Percentiles rank a stretch among this genome's conserved stretches.
These are phyloP conservation scores for Strigamia crassipes DNA, from an alignment of 2,888 invertebrate species.

Conservation along the genomic window DNA sequence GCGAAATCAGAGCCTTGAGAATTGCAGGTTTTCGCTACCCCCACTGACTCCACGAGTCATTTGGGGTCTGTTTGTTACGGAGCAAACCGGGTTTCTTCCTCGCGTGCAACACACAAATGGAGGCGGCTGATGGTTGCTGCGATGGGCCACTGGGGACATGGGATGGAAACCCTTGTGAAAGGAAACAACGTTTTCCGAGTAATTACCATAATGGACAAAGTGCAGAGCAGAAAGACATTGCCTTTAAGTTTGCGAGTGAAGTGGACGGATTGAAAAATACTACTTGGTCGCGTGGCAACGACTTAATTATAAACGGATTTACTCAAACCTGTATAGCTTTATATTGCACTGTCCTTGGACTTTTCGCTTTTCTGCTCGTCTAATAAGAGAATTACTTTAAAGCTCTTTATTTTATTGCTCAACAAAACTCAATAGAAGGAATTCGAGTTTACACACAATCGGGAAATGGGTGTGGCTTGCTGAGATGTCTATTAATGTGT, in stretches of 20 bases:
- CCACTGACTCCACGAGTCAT: slow-evolving; percentile 17
- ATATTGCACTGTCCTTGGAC: slow-evolving; percentile 8
- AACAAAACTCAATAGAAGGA: not conserved
- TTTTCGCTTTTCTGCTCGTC: not conserved
- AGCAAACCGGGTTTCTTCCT: not conserved
- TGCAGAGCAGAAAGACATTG: slow-evolving; percentile 1
- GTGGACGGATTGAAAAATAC: slow-evolving; percentile 8
- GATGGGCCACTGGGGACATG: slow-evolving; percentile 1
- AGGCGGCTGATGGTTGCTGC: slow-evolving; percentile 16
- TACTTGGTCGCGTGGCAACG: slow-evolving; percentile 6
- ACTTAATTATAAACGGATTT: slow-evolving; percentile 21
- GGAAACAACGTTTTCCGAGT: slow-evolving; percentile 33
- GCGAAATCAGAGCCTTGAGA: not conserved
- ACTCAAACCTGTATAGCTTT: slow-evolving; percentile 8
- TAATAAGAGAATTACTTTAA: slow-evolving; percentile 16
- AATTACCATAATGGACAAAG: slow-evolving; percentile 43
- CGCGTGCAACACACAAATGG: slow-evolving; percentile 17
- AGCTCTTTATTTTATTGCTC: slow-evolving; percentile 4
- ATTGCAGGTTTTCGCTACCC: slow-evolving; percentile 5
- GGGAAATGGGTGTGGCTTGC: not conserved
- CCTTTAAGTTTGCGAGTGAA: slow-evolving; percentile 1
- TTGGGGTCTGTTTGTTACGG: slow-evolving; percentile 21
- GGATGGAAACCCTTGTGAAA: slow-evolving; percentile 1
- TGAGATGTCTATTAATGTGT: not conserved
- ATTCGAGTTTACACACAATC: not conserved